Evolutionary conservation across 2,888 invertebrate species (phyloP), one percentile per base, ranked within the genome.

Genomic region (Lycia hirtaria): DNA sequence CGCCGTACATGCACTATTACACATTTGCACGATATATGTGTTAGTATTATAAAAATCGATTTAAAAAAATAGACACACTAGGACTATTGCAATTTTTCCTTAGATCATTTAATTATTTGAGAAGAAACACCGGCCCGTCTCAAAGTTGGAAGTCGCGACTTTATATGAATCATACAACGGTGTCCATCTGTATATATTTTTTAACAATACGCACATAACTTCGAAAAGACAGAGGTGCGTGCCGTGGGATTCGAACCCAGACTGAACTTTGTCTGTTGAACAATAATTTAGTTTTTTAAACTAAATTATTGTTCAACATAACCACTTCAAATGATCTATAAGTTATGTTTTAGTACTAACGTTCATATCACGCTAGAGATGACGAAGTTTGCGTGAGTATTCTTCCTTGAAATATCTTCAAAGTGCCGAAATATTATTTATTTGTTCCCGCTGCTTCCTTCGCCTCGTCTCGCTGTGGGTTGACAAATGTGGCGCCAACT

Each of bases 1-100:
- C 76, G 76, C 71, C 73, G 72, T 79, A 76, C 74, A 76, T 80
- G 73, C 83, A 81, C 83, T 83, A 81, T 80, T 76, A 79, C 73
- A 72, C 70, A 67, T 71, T 76, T 74, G 73, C 75, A 69, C 67
- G 65, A 76, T 66, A 68, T 66, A 68, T 65, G 74, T 76, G 75
- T 76, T 78, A 73, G 67, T 74, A 71, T 69, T 58, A 65, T 55
- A 66, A 65, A n/a, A 10, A 17, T 15, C 26, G n/a, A 14, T 12
- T 1, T 1, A n/a, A 32, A 12, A 1, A 10, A 5, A 10, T 12
- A 10, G 12, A 14, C n/a, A 30, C 1, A 30, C 30, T 30, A 4
- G 32, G 32, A 12, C 32, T 12, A 7, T 5, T 32, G 12, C 14
- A n/a, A n/a, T n/a, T n/a, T n/a, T n/a, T n/a, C n/a, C n/a, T n/a